Evolutionary conservation across 2,797 vertebrate genomes (phyloP).

Genomic region (Takifugu rubripes): DNA sequence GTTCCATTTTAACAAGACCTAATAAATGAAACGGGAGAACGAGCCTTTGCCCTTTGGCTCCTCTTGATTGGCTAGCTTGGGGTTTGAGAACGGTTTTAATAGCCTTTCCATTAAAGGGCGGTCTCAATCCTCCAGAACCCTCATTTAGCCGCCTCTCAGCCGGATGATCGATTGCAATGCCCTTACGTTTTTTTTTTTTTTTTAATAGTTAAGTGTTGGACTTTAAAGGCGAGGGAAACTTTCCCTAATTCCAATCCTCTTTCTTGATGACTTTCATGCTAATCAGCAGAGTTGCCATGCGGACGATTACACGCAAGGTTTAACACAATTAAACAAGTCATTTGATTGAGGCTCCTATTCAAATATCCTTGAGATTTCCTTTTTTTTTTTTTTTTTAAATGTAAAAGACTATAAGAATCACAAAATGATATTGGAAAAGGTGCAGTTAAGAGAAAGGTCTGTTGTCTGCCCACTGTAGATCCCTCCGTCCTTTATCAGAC

Average conservation of each 20-base stretch:
- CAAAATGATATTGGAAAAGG: conserved; percentile 10
- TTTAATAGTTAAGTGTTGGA: conserved; percentile 52
- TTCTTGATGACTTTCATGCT: conserved; percentile 51
- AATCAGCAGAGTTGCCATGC: conserved; percentile 54
- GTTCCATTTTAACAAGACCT: conserved; percentile 28
- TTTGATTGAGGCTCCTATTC: conserved; percentile 13
- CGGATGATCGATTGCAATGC: conserved; percentile 61
- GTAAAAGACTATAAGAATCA: not conserved
- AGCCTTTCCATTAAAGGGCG: conserved; percentile 62
- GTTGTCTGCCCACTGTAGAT: conserved; percentile 48
- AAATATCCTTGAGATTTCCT: conserved; percentile 17
- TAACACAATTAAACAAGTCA: conserved; percentile 29
- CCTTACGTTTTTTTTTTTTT: conserved; percentile 39
- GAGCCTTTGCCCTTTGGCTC: conserved; percentile 36
- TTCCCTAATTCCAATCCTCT: conserved; percentile 50
- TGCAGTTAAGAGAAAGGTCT: conserved; percentile 19
- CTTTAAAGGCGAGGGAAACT: conserved; percentile 28
- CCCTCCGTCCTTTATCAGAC: conserved; percentile 65
- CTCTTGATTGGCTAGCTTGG: conserved; percentile 55
- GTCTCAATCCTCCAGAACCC: conserved; percentile 44
- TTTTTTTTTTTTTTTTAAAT: conserved; percentile 9
- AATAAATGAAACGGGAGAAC: conserved; percentile 23
- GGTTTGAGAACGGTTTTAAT: conserved; percentile 69
- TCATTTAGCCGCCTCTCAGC: conserved; percentile 50
- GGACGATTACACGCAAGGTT: conserved; percentile 41